Conservation (phyloP, 1,140 invertebrate species). For the Polypedilum pembai region DNA sequence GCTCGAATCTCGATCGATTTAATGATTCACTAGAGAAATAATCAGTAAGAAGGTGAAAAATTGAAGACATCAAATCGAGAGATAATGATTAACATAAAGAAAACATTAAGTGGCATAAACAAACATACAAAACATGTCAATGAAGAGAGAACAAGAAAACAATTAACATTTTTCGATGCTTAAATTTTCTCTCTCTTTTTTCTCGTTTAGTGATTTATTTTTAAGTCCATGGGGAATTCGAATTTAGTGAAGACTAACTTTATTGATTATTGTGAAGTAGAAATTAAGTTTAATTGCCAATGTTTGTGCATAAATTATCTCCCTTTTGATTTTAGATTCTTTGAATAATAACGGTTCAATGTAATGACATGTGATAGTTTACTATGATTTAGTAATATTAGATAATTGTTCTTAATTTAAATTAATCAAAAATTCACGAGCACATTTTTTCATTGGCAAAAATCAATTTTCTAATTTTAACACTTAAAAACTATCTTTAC, state of each 20-base stretch:
- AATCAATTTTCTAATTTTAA: too few species aligned
- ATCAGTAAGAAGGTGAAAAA: background rate
- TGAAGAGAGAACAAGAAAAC: background rate
- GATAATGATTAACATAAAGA: conserved; percentile 26
- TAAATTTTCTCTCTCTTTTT: background rate
- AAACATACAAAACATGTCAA: conserved; percentile 21
- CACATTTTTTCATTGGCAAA: too few species aligned
- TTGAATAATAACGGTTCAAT: too few species aligned
- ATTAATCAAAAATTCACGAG: too few species aligned
- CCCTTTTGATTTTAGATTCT: too few species aligned
- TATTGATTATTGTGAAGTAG: too few species aligned
- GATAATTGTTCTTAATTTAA: too few species aligned
- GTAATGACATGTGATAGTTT: too few species aligned
- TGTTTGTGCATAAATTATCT: background rate
- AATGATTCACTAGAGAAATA: conserved; percentile 16
- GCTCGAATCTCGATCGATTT: background rate
- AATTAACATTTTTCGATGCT: conserved; percentile 17
- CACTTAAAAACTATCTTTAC: too few species aligned
- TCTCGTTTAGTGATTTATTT: conserved; percentile 17
- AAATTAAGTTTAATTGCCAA: background rate
- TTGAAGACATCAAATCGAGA: background rate
- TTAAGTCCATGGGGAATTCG: background rate
- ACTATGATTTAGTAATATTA: too few species aligned
- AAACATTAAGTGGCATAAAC: conserved; percentile 23
- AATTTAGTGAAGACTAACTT: too few species aligned